A percentile compares a stretch with the other conserved stretches of the same genome.
These are phyloP conservation scores for Apogon hyalosoma DNA, from an alignment of 2,797 vertebrate genomes.

Conservation along the genomic window DNA sequence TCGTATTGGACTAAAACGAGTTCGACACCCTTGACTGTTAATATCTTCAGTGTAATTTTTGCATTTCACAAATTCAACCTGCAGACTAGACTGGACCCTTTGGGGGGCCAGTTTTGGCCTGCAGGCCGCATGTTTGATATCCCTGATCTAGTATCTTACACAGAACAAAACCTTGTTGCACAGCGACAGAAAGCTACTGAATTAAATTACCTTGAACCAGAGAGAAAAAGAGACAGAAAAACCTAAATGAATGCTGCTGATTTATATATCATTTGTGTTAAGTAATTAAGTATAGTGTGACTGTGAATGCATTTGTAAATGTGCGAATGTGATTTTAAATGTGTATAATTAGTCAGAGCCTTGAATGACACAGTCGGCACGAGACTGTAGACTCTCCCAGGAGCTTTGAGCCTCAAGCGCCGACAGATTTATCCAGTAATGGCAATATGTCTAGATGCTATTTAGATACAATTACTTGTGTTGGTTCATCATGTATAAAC, in stretches of 20 bases:
- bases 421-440: slow-evolving; percentile 33
- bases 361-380: slow-evolving; percentile 37
- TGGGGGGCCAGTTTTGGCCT: too few species aligned
- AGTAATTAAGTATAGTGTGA: slow-evolving; percentile 6
- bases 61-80: too few species aligned
- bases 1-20: too few species aligned
- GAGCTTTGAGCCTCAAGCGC: slow-evolving; percentile 21
- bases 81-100: too few species aligned
- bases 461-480: slow-evolving; percentile 43
- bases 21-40: too few species aligned
- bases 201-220: not conserved
- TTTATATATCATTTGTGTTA: slow-evolving; percentile 9
- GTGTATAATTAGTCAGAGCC: slow-evolving; percentile 33
- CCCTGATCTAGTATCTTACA: too few species aligned
- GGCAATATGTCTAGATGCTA: slow-evolving; percentile 25
- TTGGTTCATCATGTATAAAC: slow-evolving; percentile 37
- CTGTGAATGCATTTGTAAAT: slow-evolving; percentile 4
- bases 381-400: not conserved
- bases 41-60: too few species aligned
- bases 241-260: not conserved
- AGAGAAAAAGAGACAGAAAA: slow-evolving; percentile 2
- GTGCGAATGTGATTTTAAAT: slow-evolving; percentile 21
- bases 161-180: not conserved
- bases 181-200: too few species aligned
- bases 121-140: too few species aligned